Evolutionary conservation across 1,140 invertebrate genomes (phyloP), one percentile per base, ranked within the genome.

Genomic region (Conus betulinus): DNA sequence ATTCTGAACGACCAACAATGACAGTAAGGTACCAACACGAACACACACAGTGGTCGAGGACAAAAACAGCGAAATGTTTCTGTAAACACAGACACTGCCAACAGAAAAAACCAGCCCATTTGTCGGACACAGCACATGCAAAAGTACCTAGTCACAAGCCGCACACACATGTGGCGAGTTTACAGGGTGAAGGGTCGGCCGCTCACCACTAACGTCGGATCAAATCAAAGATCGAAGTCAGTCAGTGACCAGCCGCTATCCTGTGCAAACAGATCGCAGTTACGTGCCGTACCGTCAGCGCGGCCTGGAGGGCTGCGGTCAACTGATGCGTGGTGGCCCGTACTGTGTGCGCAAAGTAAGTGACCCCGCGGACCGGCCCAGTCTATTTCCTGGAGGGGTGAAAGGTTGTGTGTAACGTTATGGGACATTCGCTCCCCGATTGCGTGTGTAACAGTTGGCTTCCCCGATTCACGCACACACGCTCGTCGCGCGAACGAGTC

Each of bases 241-340:
- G 39, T 81, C 51, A 53, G 51, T 81, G 79, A 81, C 79, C 79
- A 81, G 79, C 39, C 79, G 7, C 10, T 52, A 23, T 52, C 79
- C 51, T 20, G 79, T 15, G 39, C 79, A 20, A 81, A 53, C 79
- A 53, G 15, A 53, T 53, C 13, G 79, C 79, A 53, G 79, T 81
- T 13, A 5, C 13, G 78, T 89, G 87, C 87, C 84, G 86, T 92
- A 89, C 92, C 90, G 91, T 92, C 90, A 90, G 87, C 87, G 89
- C 91, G 91, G 91, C 91, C 88, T 88, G 91, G 89, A 85, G 89
- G 84, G 88, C 90, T 90, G 92, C 92, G 92, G 92, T 93, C 92
- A 93, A 93, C 89, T 91, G 92, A 92, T 91, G 91, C 91, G 91
- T 91, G 90, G 90, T 92, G 91, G 90, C 90, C 91, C 90, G 90